Evolutionary conservation across 2,113 vertebrate genomes (phyloP).

Genomic region (Gopherus evgoodei): DNA sequence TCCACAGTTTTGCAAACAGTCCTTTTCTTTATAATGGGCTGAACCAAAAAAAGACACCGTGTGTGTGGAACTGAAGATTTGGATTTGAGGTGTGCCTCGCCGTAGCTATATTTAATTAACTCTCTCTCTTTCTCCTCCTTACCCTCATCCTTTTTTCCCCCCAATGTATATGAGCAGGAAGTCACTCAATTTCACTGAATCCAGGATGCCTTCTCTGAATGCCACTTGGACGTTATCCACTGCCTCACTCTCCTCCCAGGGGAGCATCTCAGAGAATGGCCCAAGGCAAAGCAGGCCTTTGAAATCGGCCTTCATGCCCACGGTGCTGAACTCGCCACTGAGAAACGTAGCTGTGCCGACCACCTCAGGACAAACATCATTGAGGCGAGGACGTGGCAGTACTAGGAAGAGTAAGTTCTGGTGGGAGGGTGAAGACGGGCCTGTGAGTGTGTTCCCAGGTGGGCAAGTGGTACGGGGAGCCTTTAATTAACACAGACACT

Average conservation of each 20-base stretch:
- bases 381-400: slow-evolving; percentile 76
- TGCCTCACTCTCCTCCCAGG: slow-evolving; percentile 82
- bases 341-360: not conserved
- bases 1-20: not conserved
- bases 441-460: not conserved
- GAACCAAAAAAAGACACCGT: not conserved
- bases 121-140: not conserved
- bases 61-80: not conserved
- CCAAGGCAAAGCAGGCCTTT: slow-evolving; percentile 63
- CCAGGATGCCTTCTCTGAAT: slow-evolving; percentile 73
- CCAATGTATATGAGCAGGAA: slow-evolving; percentile 67
- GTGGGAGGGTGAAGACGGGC: rapidly evolving
- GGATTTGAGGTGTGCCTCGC: not conserved
- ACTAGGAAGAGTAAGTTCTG: slow-evolving; percentile 78
- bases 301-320: slow-evolving; percentile 74
- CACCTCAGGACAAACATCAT: not conserved
- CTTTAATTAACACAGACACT: not conserved
- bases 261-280: slow-evolving; percentile 72
- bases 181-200: slow-evolving; percentile 64
- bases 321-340: slow-evolving; percentile 55
- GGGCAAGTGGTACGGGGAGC: rapidly evolving
- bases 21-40: not conserved
- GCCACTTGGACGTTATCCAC: slow-evolving; percentile 79
- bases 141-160: not conserved
- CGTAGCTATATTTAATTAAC: not conserved